Conservation (phyloP, 1,140 invertebrate genomes). For the Steinernema khuongi region DNA sequence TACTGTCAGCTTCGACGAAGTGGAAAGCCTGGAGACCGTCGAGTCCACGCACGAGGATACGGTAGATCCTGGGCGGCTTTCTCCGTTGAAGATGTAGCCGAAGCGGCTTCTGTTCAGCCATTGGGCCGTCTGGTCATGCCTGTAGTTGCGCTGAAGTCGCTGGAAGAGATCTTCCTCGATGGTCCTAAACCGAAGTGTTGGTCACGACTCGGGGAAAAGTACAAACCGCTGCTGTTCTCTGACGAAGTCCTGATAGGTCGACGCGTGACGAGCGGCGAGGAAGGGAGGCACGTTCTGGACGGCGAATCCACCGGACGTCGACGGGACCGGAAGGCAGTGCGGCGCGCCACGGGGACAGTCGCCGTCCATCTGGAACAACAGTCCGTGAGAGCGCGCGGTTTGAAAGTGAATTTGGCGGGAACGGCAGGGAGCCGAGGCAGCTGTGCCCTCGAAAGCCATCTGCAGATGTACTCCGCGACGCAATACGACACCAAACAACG, state of each 20-base stretch:
- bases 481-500: not conserved
- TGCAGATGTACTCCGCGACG: not conserved
- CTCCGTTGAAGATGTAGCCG: not conserved
- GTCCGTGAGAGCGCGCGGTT: not conserved
- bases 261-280: too few species aligned
- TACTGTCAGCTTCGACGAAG: not conserved
- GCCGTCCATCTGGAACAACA: too few species aligned
- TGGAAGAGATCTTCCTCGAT: not conserved
- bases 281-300: too few species aligned
- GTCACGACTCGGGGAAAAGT: too few species aligned
- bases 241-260: too few species aligned
- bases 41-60: constrained; percentile 1
- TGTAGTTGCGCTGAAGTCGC: not conserved
- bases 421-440: not conserved
- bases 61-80: not conserved
- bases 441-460: not conserved
- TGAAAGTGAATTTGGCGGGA: constrained; percentile 16
- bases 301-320: too few species aligned
- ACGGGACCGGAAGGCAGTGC: too few species aligned
- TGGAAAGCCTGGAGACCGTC: not conserved
- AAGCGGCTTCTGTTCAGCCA: not conserved
- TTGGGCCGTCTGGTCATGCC: not conserved
- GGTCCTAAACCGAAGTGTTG: not conserved
- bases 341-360: too few species aligned
- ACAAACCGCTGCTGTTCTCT: too few species aligned